Base-by-base conservation (phyloP, 1,140 invertebrate species). In the Zaprionus tsacasi region DNA sequence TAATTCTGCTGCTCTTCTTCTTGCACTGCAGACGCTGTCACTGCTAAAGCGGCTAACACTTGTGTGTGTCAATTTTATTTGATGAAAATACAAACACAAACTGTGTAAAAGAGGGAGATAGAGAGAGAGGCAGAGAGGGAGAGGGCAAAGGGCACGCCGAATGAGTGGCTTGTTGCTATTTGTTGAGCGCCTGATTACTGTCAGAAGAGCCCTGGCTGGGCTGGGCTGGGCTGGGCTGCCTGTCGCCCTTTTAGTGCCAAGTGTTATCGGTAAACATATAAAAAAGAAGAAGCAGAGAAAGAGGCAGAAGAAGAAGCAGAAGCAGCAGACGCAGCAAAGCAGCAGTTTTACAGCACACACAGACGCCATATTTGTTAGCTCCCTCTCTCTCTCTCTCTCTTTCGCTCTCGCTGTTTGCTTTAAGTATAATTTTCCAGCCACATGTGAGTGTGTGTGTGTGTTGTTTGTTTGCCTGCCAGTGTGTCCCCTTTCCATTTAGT, bases 221-320 rank as follows among this genome's bases (percentile, higher is more conserved):
- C 63, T 63, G 82, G 82, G 27, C 27, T 21, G 27, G 27, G 27
- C 27, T 30, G 27, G 71, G 58, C 71, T 60, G 48, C 64, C 63
- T 66, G 82, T 88, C 80, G 72, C 79, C 79, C 87, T 90, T 89
- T 88, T 88, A 89, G 85, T 79, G 79, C 82, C 81, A 82, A 90
- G 89, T 91, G 88, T 89, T 91, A 91, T 91, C 88, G 89, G 70
- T 77, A 86, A 89, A 89, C 88, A 91, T 91, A 91, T 91, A 91
- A 91, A 91, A 90, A 86, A 82, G 59, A 86, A 82, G 59, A 71
- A 71, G 43, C 63, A 80, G 33, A 68, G 75, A 12, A 61, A 70
- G 67, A 56, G 13, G 40, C 35, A 70, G 43, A 43, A 25, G 43
- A 43, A 25, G 33, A 15, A 25, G 17, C 40, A 61, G 33, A 55